A percentile compares a stretch with the other conserved stretches of the same genome.
phyloP scores from a whole-genome alignment of 1,140 invertebrate genomes.

The Plectrocnemia conspersa region DNA sequence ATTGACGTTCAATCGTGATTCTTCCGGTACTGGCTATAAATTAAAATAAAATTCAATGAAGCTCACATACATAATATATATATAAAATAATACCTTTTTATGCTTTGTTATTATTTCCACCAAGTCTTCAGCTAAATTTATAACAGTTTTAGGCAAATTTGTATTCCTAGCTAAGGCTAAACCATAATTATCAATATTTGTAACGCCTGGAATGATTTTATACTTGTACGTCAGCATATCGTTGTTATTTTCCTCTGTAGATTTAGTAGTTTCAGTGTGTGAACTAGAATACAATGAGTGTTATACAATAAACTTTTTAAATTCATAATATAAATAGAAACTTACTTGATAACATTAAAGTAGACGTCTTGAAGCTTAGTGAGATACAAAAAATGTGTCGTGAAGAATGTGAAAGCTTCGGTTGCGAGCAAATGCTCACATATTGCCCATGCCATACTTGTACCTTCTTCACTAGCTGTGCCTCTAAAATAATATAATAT shows the following conservation, averaged over 20 bases:
- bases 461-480: constrained; percentile 78
- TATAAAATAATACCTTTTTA: constrained; percentile 37
- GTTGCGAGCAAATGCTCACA: constrained; percentile 67
- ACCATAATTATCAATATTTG: constrained; percentile 44
- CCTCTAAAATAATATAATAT: constrained; percentile 45
- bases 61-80: background rate
- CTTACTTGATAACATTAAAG: constrained; percentile 75
- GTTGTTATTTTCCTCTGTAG: background rate
- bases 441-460: constrained; percentile 75
- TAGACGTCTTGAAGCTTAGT: constrained; percentile 70
- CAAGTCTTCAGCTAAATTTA: constrained; percentile 45
- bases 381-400: constrained; percentile 77
- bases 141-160: constrained; percentile 43
- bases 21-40: constrained; percentile 38
- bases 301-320: background rate
- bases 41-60: background rate
- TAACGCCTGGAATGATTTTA: constrained; percentile 44
- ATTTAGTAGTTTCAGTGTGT: constrained; percentile 38
- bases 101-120: constrained; percentile 40
- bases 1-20: constrained; percentile 35
- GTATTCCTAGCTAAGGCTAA: constrained; percentile 45
- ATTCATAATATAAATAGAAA: constrained; percentile 22
- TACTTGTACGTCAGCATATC: constrained; percentile 42
- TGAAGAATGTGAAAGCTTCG: constrained; percentile 72
- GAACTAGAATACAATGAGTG: constrained; percentile 35